Base-by-base conservation (phyloP, 1,140 invertebrate species). In the Eciton burchellii region DNA sequence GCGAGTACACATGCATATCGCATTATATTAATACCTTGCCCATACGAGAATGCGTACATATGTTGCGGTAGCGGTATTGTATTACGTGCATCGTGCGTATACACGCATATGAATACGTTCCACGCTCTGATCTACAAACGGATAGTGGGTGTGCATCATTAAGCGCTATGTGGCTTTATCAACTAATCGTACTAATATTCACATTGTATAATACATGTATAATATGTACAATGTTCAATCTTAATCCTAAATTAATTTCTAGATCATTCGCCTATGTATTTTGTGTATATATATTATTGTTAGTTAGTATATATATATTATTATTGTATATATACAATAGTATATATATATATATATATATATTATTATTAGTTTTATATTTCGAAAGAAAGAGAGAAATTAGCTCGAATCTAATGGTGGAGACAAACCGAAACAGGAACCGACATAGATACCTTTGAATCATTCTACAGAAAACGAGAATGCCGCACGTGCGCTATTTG, bases 141-240 rank as follows among this genome's bases (percentile, higher is more conserved):
- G 35, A 73, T 47, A 71, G 45, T 54, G 26, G 21, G 29, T 52
- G 57, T 66, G 21, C 79, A 76, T 16, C 35, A 47, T 52, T 21
- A 70, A 84, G 82, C 43, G 82, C 56, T 82, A 84, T 65, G 65
- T 70, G 71, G 52, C 63, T 63, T 79, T 68, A 81, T 59, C 54
- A 41, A 66, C 73, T 88, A 84, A 87, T 72, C 77, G 29, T 73
- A 41, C 16, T 54, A 72, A 79, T 83, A 87, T 72, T 56, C 54
- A 41, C 54, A 52, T n/a, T n/a, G n/a, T n/a, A n/a, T n/a, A n/a
- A n/a, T n/a, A n/a, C n/a, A n/a, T n/a, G n/a, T 21, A 14, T n/a
- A 59, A 76, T 52, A n/a, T 26, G 14, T 43, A 35, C 16, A 57
- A 12, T 73, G 29, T 62, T 16, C 12, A 62, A 8, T 45, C 59